Base-by-base conservation (phyloP, 1,140 invertebrate genomes). In the Megalonaias nervosa region DNA sequence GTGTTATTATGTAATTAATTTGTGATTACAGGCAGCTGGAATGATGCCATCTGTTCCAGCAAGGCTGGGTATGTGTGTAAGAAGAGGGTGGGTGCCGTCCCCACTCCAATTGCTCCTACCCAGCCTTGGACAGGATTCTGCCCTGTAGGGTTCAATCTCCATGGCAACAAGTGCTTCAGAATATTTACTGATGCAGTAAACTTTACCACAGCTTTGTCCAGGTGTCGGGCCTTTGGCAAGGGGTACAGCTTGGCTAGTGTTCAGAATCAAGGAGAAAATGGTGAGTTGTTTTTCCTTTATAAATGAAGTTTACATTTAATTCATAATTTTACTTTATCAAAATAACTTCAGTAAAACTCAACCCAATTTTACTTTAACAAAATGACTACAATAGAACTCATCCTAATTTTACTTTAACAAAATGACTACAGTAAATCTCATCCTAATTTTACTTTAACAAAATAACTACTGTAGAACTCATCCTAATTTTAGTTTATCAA, bases 21-120 rank as follows among this genome's bases (percentile, higher is more conserved):
- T 17, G n/a, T 67, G 4, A 21, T 17, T 57, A 15, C 74, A 81
- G 82, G 82, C 1, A 21, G 26, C 1, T 86, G 84, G 84, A 82
- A 83, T 75, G 86, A 88, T 77, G 83, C 79, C 23, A 84, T 86
- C 69, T 88, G 86, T 78, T 73, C 75, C 1, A 73, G 74, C 15
- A 80, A 78, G 57, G 67, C 74, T 17, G 84, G 82, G 1, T 88
- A 83, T 76, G 77, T 88, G 26, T 87, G 86, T 78, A 81, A 85
- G 68, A 75, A 79, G 26, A 23, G n/a, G 12, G 69, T 80, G 17
- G 78, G 74, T 5, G 58, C 77, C 1, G 48, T 48, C 31, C 71
- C 67, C 15, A 60, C 74, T 0, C 72, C 72, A 2, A 71, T 81
- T 13, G 71, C 73, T 21, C 64, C 83, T 14, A 80, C 85, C 13